Evolutionary conservation across 2,888 invertebrate genomes (phyloP), one percentile per base, ranked within the genome.

Genomic region (Ophion costatus): DNA sequence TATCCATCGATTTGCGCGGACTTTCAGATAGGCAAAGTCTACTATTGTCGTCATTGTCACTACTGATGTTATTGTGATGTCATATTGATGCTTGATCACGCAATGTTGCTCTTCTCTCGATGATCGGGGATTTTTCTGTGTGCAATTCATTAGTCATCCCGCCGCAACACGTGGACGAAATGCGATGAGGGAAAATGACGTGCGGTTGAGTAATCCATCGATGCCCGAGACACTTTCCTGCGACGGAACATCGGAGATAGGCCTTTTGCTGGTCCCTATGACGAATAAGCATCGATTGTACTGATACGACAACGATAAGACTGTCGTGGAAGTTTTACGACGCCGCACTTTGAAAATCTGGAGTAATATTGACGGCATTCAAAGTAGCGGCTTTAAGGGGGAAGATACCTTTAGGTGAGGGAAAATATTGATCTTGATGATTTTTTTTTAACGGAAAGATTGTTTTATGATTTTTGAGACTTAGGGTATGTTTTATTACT

Each of bases 1-100:
- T 64, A 81, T 78, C 24, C 82, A 83, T 79, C 84, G 86, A 84
- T 86, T 86, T 71, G 73, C 66, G 79, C 73, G 64, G 63, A 80
- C 67, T 79, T 73, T 71, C 20, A 74, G 64, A 69, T 70, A 81
- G 57, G 29, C 51, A 51, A 57, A 51, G 74, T 5, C 74, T 33
- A 42, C 67, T 63, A 61, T 71, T 74, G 63, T 71, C 42, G 29
- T 71, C 69, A 56, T 73, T 6, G 29, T 61, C 11, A 42, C 56
- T 38, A 22, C 38, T 64, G 51, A 51, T 74, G 45, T 42, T 63
- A 63, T 75, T 29, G 51, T 64, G 29, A n/a, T 10, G 17, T 20
- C 29, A 51, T 51, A 64, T 64, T n/a, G 29, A 29, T 10, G 64
- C 64, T 64, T 17, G 24, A 74, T 61, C 61, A 24, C 22, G 38